Evolutionary conservation across 2,113 vertebrate species (phyloP), one percentile per base, ranked within the genome.

Genomic region (Amphilophus citrinellus): DNA sequence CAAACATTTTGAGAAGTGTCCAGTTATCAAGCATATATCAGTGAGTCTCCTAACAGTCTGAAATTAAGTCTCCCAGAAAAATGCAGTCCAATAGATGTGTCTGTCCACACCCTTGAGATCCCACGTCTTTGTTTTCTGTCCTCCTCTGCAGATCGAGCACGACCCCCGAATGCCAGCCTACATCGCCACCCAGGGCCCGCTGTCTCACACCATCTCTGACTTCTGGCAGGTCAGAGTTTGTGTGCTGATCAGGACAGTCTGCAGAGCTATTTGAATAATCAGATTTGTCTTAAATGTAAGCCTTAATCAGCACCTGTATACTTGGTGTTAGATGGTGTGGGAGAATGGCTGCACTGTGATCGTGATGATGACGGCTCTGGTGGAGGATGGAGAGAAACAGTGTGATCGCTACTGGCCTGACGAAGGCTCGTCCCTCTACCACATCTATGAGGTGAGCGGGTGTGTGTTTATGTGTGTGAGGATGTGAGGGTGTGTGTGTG

Each of bases 341-440:
- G 98, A 99, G 91, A 99, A 97, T 0, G 98, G 98, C 92, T 99
- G 98, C 87, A 98, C 98, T 0, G 98, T 99, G 84, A 99, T 99
- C 0, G 98, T 99, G 84, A 99, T 99, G 98, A 95, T 99, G 94
- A 97, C 97, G 3, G 98, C 98, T 0, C 94, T 99, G 89, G 98
- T 98, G 3, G 98, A 99, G 82, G 98, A 99, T 13, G 97, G 98
- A 0, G 95, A 98, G 92, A 99, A 99, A 85, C 98, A 99, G 91
- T 99, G 98, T 80, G 97, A 98, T 89, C 98, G 98, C 73, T 99
- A 99, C 95, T 99, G 98, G 98, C 98, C 98, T 0, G 98, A 99
- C 0, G 98, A 99, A 75, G 98, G 98, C n/a, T 99, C 98, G 4
- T 99, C 98, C 11, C 98, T 99, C 63, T 99, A 99, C 92, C 98